These are phyloP conservation scores for Poecilia picta DNA, from an alignment of 2,797 vertebrate genomes.

Conservation along the genomic window DNA sequence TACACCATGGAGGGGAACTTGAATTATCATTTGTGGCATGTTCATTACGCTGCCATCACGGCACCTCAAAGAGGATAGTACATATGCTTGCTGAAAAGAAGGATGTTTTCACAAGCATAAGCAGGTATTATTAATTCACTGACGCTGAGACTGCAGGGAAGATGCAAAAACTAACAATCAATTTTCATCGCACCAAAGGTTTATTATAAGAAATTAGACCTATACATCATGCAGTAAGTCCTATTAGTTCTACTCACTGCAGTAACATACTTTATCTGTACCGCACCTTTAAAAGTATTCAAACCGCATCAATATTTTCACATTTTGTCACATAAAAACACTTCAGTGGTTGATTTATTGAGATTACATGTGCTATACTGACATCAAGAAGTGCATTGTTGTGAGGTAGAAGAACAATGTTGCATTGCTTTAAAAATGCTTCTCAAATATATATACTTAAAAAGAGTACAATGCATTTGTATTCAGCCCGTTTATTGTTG, in stretches of 20 bases:
- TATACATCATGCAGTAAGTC: slow-evolving; percentile 4
- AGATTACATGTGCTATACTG: not conserved
- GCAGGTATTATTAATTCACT: slow-evolving; percentile 41
- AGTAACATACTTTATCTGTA: not conserved
- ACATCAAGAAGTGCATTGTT: not conserved
- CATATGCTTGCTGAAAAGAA: slow-evolving; percentile 47
- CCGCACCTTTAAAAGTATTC: not conserved
- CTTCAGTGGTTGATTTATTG: not conserved
- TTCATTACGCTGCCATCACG: slow-evolving; percentile 67
- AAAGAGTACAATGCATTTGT: not conserved
- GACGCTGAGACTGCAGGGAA: slow-evolving; percentile 16
- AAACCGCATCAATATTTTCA: not conserved
- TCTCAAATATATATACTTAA: not conserved
- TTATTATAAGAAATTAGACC: slow-evolving; percentile 23
- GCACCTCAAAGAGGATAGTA: slow-evolving; percentile 53
- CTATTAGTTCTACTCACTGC: slow-evolving; percentile 7
- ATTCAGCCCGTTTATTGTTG: not conserved
- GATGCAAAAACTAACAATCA: slow-evolving; percentile 21
- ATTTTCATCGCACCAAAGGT: slow-evolving; percentile 12
- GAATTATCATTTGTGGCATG: slow-evolving; percentile 62
- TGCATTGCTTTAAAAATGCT: not conserved
- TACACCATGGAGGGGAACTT: slow-evolving; percentile 45
- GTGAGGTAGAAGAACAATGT: not conserved
- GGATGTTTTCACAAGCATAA: slow-evolving; percentile 34
- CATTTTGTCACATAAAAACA: not conserved